Conservation (phyloP, 2,797 vertebrate genomes). For the Sandelia bainsii region DNA sequence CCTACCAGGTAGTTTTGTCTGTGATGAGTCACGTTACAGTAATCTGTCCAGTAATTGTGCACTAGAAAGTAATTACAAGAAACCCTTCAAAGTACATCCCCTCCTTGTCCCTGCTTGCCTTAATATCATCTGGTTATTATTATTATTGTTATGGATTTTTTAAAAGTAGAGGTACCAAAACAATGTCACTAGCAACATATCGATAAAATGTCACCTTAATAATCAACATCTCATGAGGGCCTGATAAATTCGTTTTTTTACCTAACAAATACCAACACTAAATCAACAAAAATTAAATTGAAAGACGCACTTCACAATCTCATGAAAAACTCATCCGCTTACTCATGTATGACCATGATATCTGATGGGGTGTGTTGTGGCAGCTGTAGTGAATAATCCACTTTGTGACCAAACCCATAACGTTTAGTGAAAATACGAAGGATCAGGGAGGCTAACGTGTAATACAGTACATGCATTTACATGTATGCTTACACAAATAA, state of each 20-base stretch:
- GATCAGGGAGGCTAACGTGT: background rate
- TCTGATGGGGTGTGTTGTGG: background rate
- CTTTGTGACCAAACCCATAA: no score
- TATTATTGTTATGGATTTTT: background rate
- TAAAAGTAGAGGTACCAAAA: no score
- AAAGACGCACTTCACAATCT: background rate
- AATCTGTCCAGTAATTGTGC: slow-evolving; percentile 30
- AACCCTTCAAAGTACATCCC: background rate
- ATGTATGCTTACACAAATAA: background rate
- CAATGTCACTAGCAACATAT: no score
- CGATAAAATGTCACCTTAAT: no score
- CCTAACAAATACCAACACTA: background rate
- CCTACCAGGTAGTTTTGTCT: background rate
- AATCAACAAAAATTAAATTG: background rate
- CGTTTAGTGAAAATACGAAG: background rate
- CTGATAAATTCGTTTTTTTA: background rate
- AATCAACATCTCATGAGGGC: no score
- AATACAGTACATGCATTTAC: background rate
- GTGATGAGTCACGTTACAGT: slow-evolving; percentile 14
- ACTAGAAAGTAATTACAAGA: slow-evolving; percentile 33
- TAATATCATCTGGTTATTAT: background rate
- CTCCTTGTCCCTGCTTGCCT: background rate
- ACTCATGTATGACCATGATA: slow-evolving; percentile 1
- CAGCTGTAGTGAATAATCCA: background rate
- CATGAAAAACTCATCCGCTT: background rate